Base-by-base conservation (phyloP, 2,113 vertebrate species). In the Phodopus roborovskii region DNA sequence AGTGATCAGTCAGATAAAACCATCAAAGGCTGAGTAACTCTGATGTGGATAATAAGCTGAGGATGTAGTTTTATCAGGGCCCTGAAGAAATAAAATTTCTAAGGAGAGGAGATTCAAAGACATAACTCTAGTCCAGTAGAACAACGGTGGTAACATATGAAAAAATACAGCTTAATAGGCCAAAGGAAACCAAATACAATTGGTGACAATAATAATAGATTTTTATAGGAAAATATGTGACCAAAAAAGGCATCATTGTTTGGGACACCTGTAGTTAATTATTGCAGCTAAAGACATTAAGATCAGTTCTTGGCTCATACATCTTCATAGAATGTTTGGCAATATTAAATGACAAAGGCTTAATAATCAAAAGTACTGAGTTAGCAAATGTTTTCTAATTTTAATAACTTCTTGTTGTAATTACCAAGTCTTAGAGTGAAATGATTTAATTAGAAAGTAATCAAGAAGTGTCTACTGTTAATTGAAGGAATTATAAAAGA, bases 361-460 rank as follows among this genome's bases (percentile, higher is more conserved):
- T 98, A 98, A 99, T 98, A 99, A 99, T 98, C 98, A 98, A 99
- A 99, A 99, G 98, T 98, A 98, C 98, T 99, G 99, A 98, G 98
- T 98, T 99, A 98, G 99, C 98, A 98, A 99, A 99, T 99, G 98
- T 99, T 99, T 99, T 98, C 98, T 98, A 98, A 99, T 99, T 99
- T 99, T 99, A 99, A 99, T 99, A 99, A 99, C 98, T 99, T 99
- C 98, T 99, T 98, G 98, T 98, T 98, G 98, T 99, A 99, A 99
- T 99, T 99, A 99, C 98, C 97, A 98, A 98, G 98, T 98, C 98
- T 99, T 99, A 98, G 98, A 99, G 98, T 98, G 98, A 99, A 99
- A 99, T 99, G 98, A 99, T 99, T 99, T 99, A 99, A 99, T 99
- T 99, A 99, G 98, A 99, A 99, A 98, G 98, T 99, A 99, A 99